Percentiles rank a stretch among this genome's conserved stretches.
phyloP scores from a whole-genome alignment of 2,888 invertebrate species.

The Scaptomyza cyrtandrae region DNA sequence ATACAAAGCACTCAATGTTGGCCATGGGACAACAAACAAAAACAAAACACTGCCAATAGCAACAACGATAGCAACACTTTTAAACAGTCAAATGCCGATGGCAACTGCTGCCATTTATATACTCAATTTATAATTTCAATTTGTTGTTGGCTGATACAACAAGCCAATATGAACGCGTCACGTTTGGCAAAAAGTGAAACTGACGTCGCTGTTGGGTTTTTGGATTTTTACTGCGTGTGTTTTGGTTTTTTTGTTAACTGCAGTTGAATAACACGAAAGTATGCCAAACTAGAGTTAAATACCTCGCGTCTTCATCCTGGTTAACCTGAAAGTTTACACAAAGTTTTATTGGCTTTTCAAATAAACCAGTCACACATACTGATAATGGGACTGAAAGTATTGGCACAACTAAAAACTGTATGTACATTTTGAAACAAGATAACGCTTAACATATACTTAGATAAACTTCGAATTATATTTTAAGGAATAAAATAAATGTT shows the following conservation, averaged over 20 bases:
- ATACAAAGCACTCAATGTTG: constrained; percentile 65
- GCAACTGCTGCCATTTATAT: constrained; percentile 51
- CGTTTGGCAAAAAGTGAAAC: constrained; percentile 79
- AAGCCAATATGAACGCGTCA: constrained; percentile 59
- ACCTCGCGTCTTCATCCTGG: constrained; percentile 6
- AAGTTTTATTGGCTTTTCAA: too few relatives aligned
- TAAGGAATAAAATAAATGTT: too few relatives aligned
- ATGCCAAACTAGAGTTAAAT: constrained; percentile 38
- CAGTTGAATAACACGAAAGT: constrained; percentile 74
- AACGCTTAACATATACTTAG: too few relatives aligned
- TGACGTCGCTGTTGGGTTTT: constrained; percentile 49
- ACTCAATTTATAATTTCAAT: constrained; percentile 52
- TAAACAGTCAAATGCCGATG: constrained; percentile 21
- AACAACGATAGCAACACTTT: constrained; percentile 24
- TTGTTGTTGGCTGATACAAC: constrained; percentile 38
- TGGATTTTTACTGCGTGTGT: background rate
- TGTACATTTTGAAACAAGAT: too few relatives aligned
- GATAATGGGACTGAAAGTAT: too few relatives aligned
- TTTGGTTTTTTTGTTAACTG: background rate
- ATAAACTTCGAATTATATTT: too few relatives aligned
- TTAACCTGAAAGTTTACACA: constrained; percentile 1
- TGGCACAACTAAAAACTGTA: too few relatives aligned
- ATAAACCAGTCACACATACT: too few relatives aligned
- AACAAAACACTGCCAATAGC: constrained; percentile 15
- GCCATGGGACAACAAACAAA: constrained; percentile 57